Evolutionary conservation across 2,797 vertebrate genomes (phyloP).

Genomic region (Halcyon smyrnensis): DNA sequence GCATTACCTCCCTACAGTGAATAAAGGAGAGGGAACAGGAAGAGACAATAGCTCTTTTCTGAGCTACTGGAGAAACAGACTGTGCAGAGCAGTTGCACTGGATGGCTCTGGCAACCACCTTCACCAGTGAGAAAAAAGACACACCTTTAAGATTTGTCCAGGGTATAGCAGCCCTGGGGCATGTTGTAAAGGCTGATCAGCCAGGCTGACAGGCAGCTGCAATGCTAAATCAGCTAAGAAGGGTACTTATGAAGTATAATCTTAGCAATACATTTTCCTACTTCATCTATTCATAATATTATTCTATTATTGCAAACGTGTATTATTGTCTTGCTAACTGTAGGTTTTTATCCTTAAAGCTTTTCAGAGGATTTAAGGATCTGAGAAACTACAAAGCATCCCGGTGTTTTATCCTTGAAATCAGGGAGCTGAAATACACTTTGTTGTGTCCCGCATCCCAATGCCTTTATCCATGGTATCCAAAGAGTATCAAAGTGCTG

Average conservation of each 20-base stretch:
- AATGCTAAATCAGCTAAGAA: constrained; percentile 49
- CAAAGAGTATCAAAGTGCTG: neutral
- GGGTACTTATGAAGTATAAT: constrained; percentile 50
- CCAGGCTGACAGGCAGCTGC: neutral
- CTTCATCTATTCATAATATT: constrained; percentile 30
- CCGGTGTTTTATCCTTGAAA: constrained; percentile 3
- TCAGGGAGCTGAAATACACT: neutral
- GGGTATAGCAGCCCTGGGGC: neutral
- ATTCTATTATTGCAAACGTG: neutral
- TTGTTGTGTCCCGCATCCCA: neutral
- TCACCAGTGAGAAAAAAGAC: neutral
- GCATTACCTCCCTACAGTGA: neutral
- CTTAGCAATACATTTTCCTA: constrained; percentile 36
- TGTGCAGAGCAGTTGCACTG: neutral
- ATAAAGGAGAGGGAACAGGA: neutral
- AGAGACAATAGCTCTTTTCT: neutral
- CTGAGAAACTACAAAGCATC: constrained; percentile 53
- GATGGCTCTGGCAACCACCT: neutral
- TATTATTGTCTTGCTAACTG: neutral
- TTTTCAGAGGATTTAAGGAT: constrained; percentile 64
- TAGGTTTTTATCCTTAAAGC: constrained; percentile 54
- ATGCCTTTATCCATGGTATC: neutral
- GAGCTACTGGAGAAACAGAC: neutral
- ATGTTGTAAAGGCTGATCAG: neutral
- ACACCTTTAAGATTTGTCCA: constrained; percentile 26